Percentiles rank a stretch among this genome's conserved stretches.
Conservation (phyloP, 2,797 vertebrate species). For the Toxotes lorentzi region DNA sequence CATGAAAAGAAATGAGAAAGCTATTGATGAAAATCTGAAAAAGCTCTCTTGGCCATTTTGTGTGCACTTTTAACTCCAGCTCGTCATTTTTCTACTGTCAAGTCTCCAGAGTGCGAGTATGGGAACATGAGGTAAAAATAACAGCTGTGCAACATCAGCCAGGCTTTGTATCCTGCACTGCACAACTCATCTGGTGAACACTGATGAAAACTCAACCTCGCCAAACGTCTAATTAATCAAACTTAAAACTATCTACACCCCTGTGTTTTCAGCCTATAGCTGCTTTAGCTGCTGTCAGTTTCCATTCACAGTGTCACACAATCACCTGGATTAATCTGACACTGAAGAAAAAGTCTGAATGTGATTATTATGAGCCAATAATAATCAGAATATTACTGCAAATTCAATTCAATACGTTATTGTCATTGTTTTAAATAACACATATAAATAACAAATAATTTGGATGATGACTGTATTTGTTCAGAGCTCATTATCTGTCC, state of each 20-base stretch:
- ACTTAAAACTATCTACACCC: not conserved
- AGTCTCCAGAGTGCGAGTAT: not conserved
- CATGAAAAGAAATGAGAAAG: not conserved
- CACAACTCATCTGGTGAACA: not conserved
- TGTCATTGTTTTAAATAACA: too few relatives aligned
- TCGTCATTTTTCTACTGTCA: not conserved
- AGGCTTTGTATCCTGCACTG: not conserved
- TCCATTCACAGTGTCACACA: not conserved
- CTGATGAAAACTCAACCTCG: too few relatives aligned
- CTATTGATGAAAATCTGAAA: not conserved
- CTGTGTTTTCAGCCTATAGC: not conserved
- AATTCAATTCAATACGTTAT: too few relatives aligned
- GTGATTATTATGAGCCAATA: too few relatives aligned
- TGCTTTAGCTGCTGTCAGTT: too few relatives aligned
- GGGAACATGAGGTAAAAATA: not conserved
- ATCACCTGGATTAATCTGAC: not conserved
- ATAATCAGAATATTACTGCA: too few relatives aligned
- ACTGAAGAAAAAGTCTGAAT: too few relatives aligned
- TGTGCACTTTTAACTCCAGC: not conserved
- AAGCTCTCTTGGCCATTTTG: not conserved
- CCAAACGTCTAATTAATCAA: not conserved
- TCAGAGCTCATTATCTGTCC: too few relatives aligned
- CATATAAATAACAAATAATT: too few relatives aligned
- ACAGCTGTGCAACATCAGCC: not conserved
- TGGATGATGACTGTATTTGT: too few relatives aligned